Percentiles rank a stretch among this genome's conserved stretches.
These are phyloP conservation scores for Sporophila hypoxantha DNA, from an alignment of 2,113 vertebrate genomes.

Conservation along the genomic window DNA sequence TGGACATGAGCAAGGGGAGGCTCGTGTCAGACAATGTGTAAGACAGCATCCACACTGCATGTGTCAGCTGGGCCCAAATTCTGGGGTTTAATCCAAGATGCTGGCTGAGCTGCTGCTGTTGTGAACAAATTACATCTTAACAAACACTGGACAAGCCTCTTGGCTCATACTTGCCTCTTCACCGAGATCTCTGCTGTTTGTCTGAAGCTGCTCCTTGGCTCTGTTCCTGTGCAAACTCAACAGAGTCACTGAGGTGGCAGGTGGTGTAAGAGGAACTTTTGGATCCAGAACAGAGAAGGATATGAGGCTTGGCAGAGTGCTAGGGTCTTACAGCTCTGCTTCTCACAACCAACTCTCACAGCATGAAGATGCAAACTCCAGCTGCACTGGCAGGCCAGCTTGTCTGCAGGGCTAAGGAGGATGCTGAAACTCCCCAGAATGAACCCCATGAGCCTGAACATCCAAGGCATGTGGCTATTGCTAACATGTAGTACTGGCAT, in stretches of 20 bases:
- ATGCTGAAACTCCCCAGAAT: background rate
- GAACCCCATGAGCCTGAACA: background rate
- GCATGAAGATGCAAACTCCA: background rate
- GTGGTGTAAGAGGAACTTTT: background rate
- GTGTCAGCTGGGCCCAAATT: background rate
- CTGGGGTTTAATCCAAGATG: background rate
- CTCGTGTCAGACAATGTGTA: background rate
- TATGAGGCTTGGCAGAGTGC: background rate
- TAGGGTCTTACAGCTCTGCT: background rate
- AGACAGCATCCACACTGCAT: background rate
- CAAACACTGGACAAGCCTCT: background rate
- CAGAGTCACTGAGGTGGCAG: background rate
- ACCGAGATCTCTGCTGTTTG: background rate
- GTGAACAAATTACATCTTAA: background rate
- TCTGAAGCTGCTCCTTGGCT: constrained; percentile 5
- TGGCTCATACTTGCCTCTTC: background rate
- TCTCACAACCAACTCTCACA: background rate
- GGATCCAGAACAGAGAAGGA: background rate
- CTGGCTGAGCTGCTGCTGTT: background rate
- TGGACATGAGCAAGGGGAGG: background rate
- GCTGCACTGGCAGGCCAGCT: background rate
- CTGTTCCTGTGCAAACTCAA: background rate
- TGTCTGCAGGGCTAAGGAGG: background rate
- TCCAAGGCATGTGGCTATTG: background rate
- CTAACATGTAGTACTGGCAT: background rate